A percentile compares a stretch with the other conserved stretches of the same genome.
phyloP scores from a whole-genome alignment of 2,888 invertebrate species.

The Labia minor region DNA sequence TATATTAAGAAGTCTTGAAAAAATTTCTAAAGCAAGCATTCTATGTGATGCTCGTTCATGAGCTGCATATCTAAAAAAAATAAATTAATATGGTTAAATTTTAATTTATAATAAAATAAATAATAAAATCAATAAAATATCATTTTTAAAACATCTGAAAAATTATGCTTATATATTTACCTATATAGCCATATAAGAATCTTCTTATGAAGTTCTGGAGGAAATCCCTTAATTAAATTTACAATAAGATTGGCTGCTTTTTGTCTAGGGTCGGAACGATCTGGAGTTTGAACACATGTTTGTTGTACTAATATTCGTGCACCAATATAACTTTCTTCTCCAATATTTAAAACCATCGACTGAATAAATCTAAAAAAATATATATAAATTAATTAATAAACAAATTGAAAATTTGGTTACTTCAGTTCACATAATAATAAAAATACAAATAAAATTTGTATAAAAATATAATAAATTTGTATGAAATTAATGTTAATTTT shows the following conservation, averaged over 20 bases:
- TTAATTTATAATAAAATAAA: too few species aligned
- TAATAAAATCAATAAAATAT: too few species aligned
- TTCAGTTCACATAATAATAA: too few species aligned
- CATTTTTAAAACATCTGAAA: background rate
- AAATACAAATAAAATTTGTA: too few species aligned
- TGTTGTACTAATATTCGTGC: constrained; percentile 37
- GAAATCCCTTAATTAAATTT: constrained; percentile 29
- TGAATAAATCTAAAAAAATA: constrained; percentile 28
- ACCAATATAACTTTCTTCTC: constrained; percentile 30
- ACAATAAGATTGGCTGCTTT: constrained; percentile 36
- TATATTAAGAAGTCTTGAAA: constrained; percentile 35
- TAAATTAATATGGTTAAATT: too few species aligned
- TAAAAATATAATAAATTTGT: too few species aligned
- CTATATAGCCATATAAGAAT: background rate
- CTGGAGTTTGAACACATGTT: constrained; percentile 37
- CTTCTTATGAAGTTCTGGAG: background rate
- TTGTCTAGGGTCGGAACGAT: constrained; percentile 37
- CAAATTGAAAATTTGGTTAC: too few species aligned
- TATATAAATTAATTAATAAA: too few species aligned
- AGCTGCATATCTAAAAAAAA: constrained; percentile 27
- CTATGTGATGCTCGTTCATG: constrained; percentile 38
- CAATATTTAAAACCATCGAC: constrained; percentile 30
- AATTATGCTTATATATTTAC: background rate
- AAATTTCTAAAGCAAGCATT: constrained; percentile 42
- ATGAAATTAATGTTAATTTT: too few species aligned